A percentile compares a stretch with the other conserved stretches of the same genome.
Conservation (phyloP, 2,888 invertebrate species). For the Theristus sp. region DNA sequence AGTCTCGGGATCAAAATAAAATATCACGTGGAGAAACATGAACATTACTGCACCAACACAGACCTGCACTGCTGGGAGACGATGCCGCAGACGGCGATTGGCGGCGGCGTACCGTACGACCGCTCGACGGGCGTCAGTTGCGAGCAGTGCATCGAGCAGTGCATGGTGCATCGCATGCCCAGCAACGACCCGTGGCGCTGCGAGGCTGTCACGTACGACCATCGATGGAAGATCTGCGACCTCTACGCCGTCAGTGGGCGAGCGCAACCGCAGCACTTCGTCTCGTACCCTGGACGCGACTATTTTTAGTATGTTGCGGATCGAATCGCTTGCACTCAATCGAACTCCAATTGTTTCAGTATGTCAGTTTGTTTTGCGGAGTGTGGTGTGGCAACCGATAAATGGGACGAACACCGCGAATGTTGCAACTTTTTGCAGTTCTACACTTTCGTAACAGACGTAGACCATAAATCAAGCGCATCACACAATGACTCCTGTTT, state of each 20-base stretch:
- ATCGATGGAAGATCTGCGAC: constrained; percentile 16
- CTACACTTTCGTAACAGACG: too few relatives aligned
- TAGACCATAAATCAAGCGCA: too few relatives aligned
- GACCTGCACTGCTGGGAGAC: neutral
- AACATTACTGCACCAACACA: neutral
- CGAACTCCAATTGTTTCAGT: too few relatives aligned
- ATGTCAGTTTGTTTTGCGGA: too few relatives aligned
- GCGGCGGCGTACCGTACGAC: constrained; percentile 5
- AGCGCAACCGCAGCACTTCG: constrained; percentile 11
- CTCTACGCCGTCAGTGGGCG: constrained; percentile 15
- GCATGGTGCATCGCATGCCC: neutral
- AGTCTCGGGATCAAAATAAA: too few relatives aligned
- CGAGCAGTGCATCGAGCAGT: constrained; percentile 13
- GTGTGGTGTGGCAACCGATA: too few relatives aligned
- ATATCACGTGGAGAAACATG: too few relatives aligned
- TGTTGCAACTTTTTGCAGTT: too few relatives aligned
- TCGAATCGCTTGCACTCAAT: too few relatives aligned
- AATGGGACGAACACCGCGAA: too few relatives aligned
- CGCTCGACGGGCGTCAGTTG: constrained; percentile 13
- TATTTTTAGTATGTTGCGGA: constrained; percentile 14
- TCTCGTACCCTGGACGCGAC: constrained; percentile 12
- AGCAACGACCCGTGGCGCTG: neutral
- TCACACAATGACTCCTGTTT: too few relatives aligned
- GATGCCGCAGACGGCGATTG: neutral
- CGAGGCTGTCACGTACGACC: constrained; percentile 7